These are phyloP conservation scores for Phragmatobia fuliginosa DNA, from an alignment of 2,888 invertebrate species.

Conservation along the genomic window DNA sequence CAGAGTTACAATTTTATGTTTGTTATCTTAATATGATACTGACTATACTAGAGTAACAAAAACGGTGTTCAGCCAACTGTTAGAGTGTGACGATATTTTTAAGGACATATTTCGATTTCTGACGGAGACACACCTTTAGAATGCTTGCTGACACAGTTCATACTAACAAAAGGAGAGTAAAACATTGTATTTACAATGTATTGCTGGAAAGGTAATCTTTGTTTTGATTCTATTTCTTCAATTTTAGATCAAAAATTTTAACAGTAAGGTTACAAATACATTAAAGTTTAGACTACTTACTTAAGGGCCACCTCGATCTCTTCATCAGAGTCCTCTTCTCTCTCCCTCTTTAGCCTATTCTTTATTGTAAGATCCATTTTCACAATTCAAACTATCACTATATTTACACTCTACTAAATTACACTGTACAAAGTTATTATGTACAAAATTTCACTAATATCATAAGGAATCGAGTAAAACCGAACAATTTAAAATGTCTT, in stretches of 20 bases:
- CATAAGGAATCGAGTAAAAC: constrained; percentile 58
- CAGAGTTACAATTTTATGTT: background rate
- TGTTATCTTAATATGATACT: background rate
- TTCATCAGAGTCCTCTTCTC: constrained; percentile 69
- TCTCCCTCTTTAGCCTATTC: constrained; percentile 70
- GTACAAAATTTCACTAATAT: constrained; percentile 53
- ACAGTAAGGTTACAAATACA: background rate
- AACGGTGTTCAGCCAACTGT: background rate
- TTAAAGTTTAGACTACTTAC: constrained; percentile 51
- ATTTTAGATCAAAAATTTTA: background rate
- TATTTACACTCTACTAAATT: constrained; percentile 57
- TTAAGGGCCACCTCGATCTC: constrained; percentile 56
- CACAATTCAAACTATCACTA: constrained; percentile 47
- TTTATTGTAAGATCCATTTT: constrained; percentile 78
- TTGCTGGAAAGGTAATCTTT: background rate
- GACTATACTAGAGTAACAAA: background rate
- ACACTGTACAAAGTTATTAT: constrained; percentile 46
- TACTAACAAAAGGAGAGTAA: background rate
- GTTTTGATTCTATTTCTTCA: background rate
- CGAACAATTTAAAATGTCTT: constrained; percentile 36
- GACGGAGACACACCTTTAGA: background rate
- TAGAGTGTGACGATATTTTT: background rate
- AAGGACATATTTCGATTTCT: background rate
- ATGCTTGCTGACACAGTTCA: background rate
- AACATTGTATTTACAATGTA: background rate